Conservation (phyloP, 2,888 invertebrate genomes). For the Deilephila porcellus region DNA sequence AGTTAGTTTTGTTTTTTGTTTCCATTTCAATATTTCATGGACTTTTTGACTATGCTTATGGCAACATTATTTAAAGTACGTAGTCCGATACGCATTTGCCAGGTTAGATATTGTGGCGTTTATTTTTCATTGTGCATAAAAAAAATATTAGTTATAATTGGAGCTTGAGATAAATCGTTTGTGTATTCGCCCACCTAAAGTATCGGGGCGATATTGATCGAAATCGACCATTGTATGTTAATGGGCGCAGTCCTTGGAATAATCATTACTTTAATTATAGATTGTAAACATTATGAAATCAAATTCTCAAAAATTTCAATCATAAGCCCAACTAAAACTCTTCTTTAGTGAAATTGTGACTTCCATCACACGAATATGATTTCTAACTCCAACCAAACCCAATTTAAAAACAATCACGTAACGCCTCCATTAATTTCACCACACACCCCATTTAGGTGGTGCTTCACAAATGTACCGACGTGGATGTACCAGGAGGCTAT, state of each 20-base stretch:
- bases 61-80: too few relatives aligned
- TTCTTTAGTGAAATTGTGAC: not conserved
- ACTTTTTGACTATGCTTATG: too few relatives aligned
- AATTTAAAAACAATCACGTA: not conserved
- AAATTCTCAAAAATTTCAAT: too few relatives aligned
- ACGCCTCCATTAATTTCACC: not conserved
- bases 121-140: too few relatives aligned
- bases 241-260: not conserved
- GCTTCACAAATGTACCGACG: not conserved
- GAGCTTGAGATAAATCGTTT: not conserved
- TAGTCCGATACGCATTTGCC: too few relatives aligned
- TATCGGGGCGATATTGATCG: not conserved
- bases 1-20: not conserved
- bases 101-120: too few relatives aligned
- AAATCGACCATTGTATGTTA: slow-evolving; percentile 1
- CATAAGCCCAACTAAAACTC: too few relatives aligned
- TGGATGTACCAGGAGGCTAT: not conserved
- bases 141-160: not conserved
- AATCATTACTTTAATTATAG: not conserved
- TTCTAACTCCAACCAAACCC: not conserved
- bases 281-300: not conserved
- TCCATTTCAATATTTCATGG: not conserved
- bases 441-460: not conserved
- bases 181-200: not conserved
- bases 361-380: not conserved